Base-by-base conservation (phyloP, 92 coral and sea anemone genomes). In the Zoanthus solanderi region DNA sequence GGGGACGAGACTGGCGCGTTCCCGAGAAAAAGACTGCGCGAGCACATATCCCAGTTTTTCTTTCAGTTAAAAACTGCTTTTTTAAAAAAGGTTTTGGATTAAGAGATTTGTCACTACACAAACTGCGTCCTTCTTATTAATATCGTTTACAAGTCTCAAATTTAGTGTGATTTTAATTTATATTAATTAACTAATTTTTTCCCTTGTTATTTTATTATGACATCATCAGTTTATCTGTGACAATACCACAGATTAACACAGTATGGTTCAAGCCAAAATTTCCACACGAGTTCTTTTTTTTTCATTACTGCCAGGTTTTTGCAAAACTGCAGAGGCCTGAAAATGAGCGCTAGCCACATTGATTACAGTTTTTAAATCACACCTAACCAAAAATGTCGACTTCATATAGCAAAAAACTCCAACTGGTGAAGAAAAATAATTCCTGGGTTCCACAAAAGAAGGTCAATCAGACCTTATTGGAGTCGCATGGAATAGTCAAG, bases 381-480 rank as follows among this genome's bases (percentile, higher is more conserved):
- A 31, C 50, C 9, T 76, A 17, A 16, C 7, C 60, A 68, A 66
- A 46, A 2, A 81, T 81, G 85, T 4, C 75, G 11, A 45, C 13
- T 52, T 18, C 76, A 79, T 44, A 58, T 71, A 69, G 83, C 79
- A 79, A 97, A 48, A 87, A 92, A 75, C 92, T 96, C 87, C 92
- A 90, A 14, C 90, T 96, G 78, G 93, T 96, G 56, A 94, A 88
- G 75, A 96, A 96, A 82, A 90, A 93, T 48, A 92, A 93, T 53
- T 83, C 97, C 8, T 94, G 96, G 94, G 95, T 96, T 0, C 99
- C 99, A 16, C 90, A 89, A 73, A 89, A 84, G 72, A 93, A 92
- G 79, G 60, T 45, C 2, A 89, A 89, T 45, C 73, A 86, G 77
- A 63, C 93, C 17, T 85, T 94, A 31, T 76, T 94, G 77, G 98